Percentiles rank a stretch among this genome's conserved stretches.
phyloP scores from a whole-genome alignment of 2,113 vertebrate genomes.

The Agelaius tricolor region DNA sequence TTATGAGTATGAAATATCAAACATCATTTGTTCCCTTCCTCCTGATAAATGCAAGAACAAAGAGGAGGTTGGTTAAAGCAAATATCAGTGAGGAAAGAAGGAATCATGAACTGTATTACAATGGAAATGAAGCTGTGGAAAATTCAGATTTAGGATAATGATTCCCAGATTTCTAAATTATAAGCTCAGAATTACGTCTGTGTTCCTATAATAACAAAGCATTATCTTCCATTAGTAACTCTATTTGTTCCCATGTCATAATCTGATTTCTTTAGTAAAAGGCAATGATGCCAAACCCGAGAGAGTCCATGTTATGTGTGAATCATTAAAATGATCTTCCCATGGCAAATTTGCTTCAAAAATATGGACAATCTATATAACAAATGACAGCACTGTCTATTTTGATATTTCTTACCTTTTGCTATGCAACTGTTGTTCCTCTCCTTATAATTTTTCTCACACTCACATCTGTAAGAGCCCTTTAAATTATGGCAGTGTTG shows the following conservation, averaged over 20 bases:
- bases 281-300: not conserved
- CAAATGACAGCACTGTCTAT: not conserved
- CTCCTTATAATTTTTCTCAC: slow-evolving; percentile 91
- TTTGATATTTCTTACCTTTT: slow-evolving; percentile 83
- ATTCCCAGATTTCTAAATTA: not conserved
- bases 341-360: not conserved
- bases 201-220: not conserved
- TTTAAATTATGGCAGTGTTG: slow-evolving; percentile 92
- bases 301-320: not conserved
- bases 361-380: not conserved
- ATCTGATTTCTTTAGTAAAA: not conserved
- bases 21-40: not conserved
- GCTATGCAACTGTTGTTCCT: slow-evolving; percentile 87
- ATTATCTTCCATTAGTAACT: not conserved
- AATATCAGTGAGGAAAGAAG: not conserved
- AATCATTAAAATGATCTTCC: not conserved
- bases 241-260: not conserved
- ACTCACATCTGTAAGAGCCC: slow-evolving; percentile 94
- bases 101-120: not conserved
- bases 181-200: not conserved
- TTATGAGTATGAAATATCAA: not conserved
- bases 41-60: not conserved
- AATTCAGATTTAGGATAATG: not conserved
- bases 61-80: not conserved
- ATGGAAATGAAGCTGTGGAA: not conserved